These are phyloP conservation scores for Agapornis canus DNA, from an alignment of 2,797 vertebrate species.

Conservation along the genomic window DNA sequence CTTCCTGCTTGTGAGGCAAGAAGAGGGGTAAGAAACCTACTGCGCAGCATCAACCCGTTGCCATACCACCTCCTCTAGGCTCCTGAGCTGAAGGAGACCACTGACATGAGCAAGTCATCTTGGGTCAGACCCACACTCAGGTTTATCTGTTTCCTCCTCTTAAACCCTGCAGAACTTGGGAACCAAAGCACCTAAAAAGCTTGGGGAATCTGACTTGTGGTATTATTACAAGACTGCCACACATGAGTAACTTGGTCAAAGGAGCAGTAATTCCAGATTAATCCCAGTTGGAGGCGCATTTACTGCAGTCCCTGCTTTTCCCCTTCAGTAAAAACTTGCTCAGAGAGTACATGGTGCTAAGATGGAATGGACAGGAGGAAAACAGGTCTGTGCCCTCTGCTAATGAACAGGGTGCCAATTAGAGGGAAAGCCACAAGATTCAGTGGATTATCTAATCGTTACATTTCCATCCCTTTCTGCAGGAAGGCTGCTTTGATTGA, in stretches of 20 bases:
- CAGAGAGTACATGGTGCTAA: fast-evolving
- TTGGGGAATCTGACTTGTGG: not conserved
- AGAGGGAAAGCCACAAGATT: not conserved
- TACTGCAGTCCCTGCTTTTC: not conserved
- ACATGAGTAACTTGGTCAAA: not conserved
- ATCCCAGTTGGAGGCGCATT: not conserved
- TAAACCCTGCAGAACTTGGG: not conserved
- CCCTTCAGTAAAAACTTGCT: not conserved
- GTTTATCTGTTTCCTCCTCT: not conserved
- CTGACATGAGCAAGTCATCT: not conserved
- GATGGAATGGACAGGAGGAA: not conserved
- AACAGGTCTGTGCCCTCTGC: not conserved
- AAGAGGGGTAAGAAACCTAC: not conserved
- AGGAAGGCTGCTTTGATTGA: constrained; percentile 48
- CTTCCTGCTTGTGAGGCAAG: not conserved
- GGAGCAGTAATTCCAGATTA: not conserved
- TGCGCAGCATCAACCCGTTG: not conserved
- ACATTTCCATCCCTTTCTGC: not conserved
- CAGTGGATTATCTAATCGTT: not conserved
- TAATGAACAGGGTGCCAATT: not conserved
- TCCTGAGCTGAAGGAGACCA: not conserved
- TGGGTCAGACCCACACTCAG: fast-evolving
- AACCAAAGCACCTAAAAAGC: not conserved
- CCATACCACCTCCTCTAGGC: not conserved
- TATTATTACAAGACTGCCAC: fast-evolving